Evolutionary conservation across 2,113 vertebrate species (phyloP).

Genomic region (Monarcha castaneiventris): DNA sequence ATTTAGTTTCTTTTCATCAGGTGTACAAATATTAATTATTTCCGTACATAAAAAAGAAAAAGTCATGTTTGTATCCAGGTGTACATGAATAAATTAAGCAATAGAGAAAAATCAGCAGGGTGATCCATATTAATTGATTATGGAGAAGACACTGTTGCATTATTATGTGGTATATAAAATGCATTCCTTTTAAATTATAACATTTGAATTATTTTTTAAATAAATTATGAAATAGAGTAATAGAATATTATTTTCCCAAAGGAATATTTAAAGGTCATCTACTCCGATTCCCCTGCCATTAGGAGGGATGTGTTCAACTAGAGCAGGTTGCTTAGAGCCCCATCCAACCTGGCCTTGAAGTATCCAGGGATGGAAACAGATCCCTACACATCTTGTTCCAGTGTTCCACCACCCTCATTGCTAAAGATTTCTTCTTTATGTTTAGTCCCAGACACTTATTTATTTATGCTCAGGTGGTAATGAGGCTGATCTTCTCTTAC

Average conservation of each 20-base stretch:
- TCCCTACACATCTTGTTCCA: not conserved
- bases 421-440: not conserved
- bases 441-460: not conserved
- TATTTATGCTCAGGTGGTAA: not conserved
- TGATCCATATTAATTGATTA: not conserved
- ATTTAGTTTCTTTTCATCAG: not conserved
- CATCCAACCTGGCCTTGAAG: not conserved
- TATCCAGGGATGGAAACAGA: not conserved
- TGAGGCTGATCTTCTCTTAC: not conserved
- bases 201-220: not conserved
- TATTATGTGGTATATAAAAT: not conserved
- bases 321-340: not conserved
- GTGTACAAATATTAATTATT: not conserved
- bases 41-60: not conserved
- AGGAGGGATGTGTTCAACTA: not conserved
- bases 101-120: not conserved
- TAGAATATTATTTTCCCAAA: not conserved
- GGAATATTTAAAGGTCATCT: not conserved
- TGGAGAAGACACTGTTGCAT: not conserved
- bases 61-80: not conserved
- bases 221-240: not conserved
- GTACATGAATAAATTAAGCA: not conserved
- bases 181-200: not conserved
- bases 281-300: not conserved
- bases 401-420: not conserved